phyloP scores from a whole-genome alignment of 2,797 vertebrate species.

The Aphelocoma californica region DNA sequence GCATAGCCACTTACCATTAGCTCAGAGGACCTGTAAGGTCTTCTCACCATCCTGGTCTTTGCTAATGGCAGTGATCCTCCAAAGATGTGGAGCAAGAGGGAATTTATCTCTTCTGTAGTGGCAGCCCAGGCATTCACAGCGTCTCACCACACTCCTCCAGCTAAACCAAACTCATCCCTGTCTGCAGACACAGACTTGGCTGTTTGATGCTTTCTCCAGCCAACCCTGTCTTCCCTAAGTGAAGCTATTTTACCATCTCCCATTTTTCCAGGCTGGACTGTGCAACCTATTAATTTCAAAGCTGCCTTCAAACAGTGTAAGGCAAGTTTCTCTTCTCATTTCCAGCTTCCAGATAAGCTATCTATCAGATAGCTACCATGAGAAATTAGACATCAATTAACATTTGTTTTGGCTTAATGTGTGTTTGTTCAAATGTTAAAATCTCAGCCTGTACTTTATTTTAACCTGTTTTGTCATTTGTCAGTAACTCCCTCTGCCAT shows the following conservation, averaged over 20 bases:
- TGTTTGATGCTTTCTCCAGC: neutral
- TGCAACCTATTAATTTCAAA: neutral
- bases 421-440: neutral
- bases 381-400: neutral
- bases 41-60: neutral
- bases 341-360: neutral
- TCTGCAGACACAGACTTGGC: neutral
- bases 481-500: neutral
- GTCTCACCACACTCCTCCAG: neutral
- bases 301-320: neutral
- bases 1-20: neutral
- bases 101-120: neutral
- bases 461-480: neutral
- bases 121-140: neutral
- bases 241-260: neutral
- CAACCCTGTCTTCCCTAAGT: neutral
- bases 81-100: neutral
- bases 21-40: neutral
- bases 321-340: neutral
- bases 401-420: neutral
- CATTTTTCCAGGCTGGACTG: neutral
- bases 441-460: neutral
- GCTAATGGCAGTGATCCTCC: neutral
- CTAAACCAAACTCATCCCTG: neutral
- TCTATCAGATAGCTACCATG: neutral